Percentiles rank a stretch among this genome's conserved stretches.
phyloP scores from a whole-genome alignment of 2,797 vertebrate species.

The Halcyon smyrnensis region DNA sequence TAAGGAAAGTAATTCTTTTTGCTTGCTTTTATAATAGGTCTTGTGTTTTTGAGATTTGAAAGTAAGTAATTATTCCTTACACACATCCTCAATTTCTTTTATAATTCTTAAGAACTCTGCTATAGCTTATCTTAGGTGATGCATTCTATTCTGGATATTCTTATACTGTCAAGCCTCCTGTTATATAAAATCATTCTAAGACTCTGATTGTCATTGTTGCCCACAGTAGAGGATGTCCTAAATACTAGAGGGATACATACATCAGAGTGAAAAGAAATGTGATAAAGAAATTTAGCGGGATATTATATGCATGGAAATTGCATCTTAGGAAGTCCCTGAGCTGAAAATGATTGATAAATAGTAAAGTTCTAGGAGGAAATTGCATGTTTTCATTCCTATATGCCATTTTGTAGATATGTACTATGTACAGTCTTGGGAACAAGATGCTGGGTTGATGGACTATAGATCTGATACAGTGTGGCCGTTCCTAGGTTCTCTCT shows the following conservation, averaged over 20 bases:
- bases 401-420: not conserved
- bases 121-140: not conserved
- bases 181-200: not conserved
- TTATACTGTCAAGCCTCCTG: not conserved
- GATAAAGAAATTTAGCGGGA: not conserved
- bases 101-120: rapidly evolving
- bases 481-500: not conserved
- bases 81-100: not conserved
- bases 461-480: not conserved
- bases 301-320: not conserved
- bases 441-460: not conserved
- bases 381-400: not conserved
- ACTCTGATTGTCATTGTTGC: not conserved
- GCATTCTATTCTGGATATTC: not conserved
- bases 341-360: not conserved
- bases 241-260: not conserved
- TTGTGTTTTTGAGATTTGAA: not conserved
- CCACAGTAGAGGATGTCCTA: not conserved
- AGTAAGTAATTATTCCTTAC: not conserved
- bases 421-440: not conserved
- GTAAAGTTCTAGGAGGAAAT: not conserved
- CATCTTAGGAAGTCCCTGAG: not conserved
- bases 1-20: not conserved
- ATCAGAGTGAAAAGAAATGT: not conserved
- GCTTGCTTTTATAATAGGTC: not conserved